phyloP scores from a whole-genome alignment of 1,140 invertebrate genomes.

The Nephotettix cincticeps region DNA sequence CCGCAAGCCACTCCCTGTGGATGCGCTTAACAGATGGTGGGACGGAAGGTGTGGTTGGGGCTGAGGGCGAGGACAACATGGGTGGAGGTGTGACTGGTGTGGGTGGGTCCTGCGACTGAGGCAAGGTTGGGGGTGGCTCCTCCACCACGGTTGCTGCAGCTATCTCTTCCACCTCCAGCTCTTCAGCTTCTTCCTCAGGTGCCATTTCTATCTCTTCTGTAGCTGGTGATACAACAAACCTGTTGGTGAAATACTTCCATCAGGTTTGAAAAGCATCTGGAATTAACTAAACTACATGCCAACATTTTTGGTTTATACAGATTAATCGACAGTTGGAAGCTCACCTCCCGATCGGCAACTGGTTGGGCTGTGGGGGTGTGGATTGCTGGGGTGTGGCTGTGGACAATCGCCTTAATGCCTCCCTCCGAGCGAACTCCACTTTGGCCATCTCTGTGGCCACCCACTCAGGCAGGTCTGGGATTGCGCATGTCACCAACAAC shows the following conservation, averaged over 20 bases:
- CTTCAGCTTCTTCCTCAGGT: slow-evolving; percentile 17
- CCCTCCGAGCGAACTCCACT: slow-evolving; percentile 74
- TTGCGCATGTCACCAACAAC: slow-evolving; percentile 76
- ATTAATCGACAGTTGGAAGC: not conserved
- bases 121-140: slow-evolving; percentile 7
- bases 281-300: not conserved
- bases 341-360: slow-evolving; percentile 37
- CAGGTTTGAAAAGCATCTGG: no score
- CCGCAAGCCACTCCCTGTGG: slow-evolving; percentile 34
- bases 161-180: slow-evolving; percentile 6
- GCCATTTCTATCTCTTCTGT: slow-evolving; percentile 23
- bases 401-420: slow-evolving; percentile 58
- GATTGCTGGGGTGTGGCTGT: slow-evolving; percentile 44
- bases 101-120: not conserved
- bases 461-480: slow-evolving; percentile 91
- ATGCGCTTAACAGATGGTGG: not conserved
- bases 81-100: not conserved
- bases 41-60: not conserved
- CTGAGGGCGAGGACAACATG: not conserved
- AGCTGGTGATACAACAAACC: slow-evolving; percentile 37
- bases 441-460: slow-evolving; percentile 87
- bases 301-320: not conserved
- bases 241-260: slow-evolving; percentile 2
- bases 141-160: slow-evolving; percentile 7
- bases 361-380: slow-evolving; percentile 16